These are phyloP conservation scores for Drosophila rellima DNA, from an alignment of 2,888 invertebrate genomes.

Conservation along the genomic window DNA sequence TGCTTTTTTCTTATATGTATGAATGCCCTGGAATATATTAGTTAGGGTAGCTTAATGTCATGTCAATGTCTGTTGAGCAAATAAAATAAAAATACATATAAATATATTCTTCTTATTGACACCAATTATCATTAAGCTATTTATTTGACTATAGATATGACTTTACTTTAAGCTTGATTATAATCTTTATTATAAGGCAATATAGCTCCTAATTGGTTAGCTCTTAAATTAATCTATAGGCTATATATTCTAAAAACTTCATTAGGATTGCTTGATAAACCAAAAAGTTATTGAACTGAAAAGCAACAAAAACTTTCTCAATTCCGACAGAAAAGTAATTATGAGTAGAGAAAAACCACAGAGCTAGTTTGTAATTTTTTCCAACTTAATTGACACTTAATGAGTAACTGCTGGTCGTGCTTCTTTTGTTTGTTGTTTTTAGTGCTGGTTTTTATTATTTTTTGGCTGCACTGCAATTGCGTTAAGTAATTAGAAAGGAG, in stretches of 20 bases:
- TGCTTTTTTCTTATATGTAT: slow-evolving; percentile 1
- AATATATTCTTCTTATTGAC: neutral
- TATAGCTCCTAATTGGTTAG: neutral
- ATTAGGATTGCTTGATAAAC: neutral
- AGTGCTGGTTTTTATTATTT: neutral
- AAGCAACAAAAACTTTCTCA: neutral
- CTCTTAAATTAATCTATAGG: neutral
- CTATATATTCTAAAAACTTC: neutral
- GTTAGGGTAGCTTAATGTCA: neutral
- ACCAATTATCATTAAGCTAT: neutral
- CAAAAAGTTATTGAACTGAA: neutral
- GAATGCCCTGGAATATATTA: neutral
- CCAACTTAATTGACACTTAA: neutral
- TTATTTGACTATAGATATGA: neutral
- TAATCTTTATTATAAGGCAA: neutral
- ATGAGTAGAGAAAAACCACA: too few species aligned
- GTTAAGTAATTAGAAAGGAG: slow-evolving; percentile 61
- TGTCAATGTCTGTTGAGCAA: too few species aligned
- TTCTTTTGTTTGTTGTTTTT: neutral
- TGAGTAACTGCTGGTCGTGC: slow-evolving; percentile 14
- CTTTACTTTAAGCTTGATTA: neutral
- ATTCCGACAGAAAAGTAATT: neutral
- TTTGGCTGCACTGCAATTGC: slow-evolving; percentile 45
- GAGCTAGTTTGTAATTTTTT: neutral
- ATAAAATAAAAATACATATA: too few species aligned